These are phyloP conservation scores for Rhinopithecus roxellana DNA, from an alignment of 2,113 vertebrate species.

Conservation along the genomic window DNA sequence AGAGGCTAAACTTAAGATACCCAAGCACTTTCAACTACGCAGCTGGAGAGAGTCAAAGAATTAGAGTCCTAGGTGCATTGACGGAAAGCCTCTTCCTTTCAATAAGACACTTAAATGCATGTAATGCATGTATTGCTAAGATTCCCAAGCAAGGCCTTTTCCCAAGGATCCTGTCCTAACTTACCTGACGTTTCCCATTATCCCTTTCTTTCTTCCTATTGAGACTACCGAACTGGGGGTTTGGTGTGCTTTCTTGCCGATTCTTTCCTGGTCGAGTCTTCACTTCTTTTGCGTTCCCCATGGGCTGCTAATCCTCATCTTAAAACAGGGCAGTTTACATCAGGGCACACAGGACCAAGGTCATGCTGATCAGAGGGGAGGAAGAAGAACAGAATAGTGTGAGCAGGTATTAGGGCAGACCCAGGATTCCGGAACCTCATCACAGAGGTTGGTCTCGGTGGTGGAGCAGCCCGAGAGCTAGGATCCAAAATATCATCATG, in stretches of 20 bases:
- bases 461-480: rapidly evolving
- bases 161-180: background rate
- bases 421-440: background rate
- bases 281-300: too few species aligned
- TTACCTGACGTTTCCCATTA: background rate
- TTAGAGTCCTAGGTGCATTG: background rate
- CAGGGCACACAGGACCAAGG: rapidly evolving
- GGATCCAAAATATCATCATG: background rate
- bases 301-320: background rate
- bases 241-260: background rate
- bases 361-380: background rate
- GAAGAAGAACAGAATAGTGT: background rate
- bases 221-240: rapidly evolving
- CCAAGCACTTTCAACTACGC: background rate
- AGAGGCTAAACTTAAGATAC: background rate
- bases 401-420: background rate
- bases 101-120: background rate
- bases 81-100: background rate
- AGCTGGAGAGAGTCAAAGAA: background rate
- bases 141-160: background rate
- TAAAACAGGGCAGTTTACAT: background rate
- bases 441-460: background rate
- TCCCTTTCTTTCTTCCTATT: background rate
- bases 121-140: background rate
- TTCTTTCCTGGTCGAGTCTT: too few species aligned